Evolutionary conservation across 2,113 vertebrate genomes (phyloP).

Genomic region (Gavia stellata): DNA sequence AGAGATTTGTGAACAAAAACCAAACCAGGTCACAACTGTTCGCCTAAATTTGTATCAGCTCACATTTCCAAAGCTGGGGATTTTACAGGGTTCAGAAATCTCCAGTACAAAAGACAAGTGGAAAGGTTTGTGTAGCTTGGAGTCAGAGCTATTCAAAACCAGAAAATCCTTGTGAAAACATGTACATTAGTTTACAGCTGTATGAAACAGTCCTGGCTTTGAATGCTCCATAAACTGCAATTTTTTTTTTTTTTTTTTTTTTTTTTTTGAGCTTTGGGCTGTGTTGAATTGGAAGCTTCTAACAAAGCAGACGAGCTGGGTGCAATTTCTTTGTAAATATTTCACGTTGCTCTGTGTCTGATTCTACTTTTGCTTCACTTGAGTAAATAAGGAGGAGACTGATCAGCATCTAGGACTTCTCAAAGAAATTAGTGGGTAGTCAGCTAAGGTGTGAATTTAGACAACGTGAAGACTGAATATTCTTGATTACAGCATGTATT

Average conservation of each 20-base stretch:
- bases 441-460: neutral
- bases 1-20: neutral
- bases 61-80: neutral
- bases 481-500: neutral
- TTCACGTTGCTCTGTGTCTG: neutral
- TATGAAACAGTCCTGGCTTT: neutral
- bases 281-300: neutral
- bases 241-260: neutral
- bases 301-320: neutral
- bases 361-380: neutral
- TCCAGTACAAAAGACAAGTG: neutral
- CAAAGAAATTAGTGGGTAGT: neutral
- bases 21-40: neutral
- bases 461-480: neutral
- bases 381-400: neutral
- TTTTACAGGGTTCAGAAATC: neutral
- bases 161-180: slow-evolving; percentile 8
- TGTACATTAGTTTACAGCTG: neutral
- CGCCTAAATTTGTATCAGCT: neutral
- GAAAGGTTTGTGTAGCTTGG: neutral
- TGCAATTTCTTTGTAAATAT: neutral
- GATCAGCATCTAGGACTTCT: neutral
- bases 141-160: neutral
- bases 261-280: neutral
- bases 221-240: neutral